Percentiles rank a stretch among this genome's conserved stretches.
phyloP scores from a whole-genome alignment of 2,888 invertebrate genomes.

The Blomia tropicalis region DNA sequence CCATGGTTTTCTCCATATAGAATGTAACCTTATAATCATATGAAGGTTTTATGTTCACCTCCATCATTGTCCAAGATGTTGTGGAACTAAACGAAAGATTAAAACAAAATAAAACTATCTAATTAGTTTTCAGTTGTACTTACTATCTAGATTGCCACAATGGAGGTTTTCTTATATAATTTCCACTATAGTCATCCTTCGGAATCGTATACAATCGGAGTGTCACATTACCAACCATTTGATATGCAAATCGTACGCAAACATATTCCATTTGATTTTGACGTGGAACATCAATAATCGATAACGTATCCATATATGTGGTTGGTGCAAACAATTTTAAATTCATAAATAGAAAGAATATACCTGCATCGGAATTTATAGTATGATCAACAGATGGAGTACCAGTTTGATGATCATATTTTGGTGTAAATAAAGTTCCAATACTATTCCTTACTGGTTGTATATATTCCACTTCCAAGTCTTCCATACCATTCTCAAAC shows the following conservation, averaged over 20 bases:
- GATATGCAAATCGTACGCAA: constrained; percentile 17
- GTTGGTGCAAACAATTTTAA: not conserved
- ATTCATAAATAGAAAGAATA: constrained; percentile 18
- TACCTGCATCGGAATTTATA: not conserved
- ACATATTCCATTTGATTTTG: not conserved
- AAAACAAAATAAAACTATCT: constrained; percentile 21
- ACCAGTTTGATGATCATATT: not conserved
- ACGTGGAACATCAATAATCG: not conserved
- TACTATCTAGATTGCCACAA: constrained; percentile 36
- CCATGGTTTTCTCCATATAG: not conserved
- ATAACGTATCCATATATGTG: not conserved
- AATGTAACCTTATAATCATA: constrained; percentile 26
- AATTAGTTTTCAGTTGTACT: constrained; percentile 30
- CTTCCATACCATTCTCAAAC: not conserved
- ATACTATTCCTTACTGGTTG: not conserved
- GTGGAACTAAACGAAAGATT: not conserved
- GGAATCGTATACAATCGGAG: constrained; percentile 25
- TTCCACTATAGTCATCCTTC: constrained; percentile 22
- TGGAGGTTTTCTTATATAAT: constrained; percentile 26
- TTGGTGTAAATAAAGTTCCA: not conserved
- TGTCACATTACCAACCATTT: not conserved
- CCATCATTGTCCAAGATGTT: constrained; percentile 27
- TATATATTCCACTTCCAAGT: not conserved
- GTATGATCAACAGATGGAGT: constrained; percentile 6
- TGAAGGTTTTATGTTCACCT: constrained; percentile 23